Base-by-base conservation (phyloP, 1,140 invertebrate species). In the Zelostemma sp. region DNA sequence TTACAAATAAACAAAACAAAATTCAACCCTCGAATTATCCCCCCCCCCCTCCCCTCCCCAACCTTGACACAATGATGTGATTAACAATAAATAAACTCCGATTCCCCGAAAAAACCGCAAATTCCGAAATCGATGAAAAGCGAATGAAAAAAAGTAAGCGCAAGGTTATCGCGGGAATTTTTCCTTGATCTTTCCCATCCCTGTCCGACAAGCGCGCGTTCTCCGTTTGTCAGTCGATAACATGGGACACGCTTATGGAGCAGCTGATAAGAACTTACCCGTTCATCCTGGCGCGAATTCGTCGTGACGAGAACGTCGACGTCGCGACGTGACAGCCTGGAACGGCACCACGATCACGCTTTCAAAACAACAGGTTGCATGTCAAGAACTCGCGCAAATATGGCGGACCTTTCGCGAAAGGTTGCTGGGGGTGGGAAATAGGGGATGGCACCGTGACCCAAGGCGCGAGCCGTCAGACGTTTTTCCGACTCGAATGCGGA, bases 361-460 rank as follows among this genome's bases (percentile, higher is more conserved):
- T 45, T 49, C 47, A 79, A 78, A 77, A 80, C 74, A 79, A 79
- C 76, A 80, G 76, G 77, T 79, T 79, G 74, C 73, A 79, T 73
- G 61, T 74, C 66, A 66, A n/a, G 46, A 55, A 49, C 21, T 25
- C 45, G 49, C 49, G 48, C 63, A 73, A 71, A 69, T 68, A 75
- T 74, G 68, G 72, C 67, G 48, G 58, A 59, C 51, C 41, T 40
- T 45, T 11, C 53, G 38, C 25, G 56, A 63, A 66, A 64, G 28
- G 6, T 6, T 12, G 21, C n/a, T 12, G 15, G 45, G 35, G 17
- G 14, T n/a, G 8, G 25, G 38, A 11, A 55, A 54, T 41, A 41
- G 21, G 25, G 31, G 15, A 18, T 14, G 28, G 18, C 40, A 51
- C 28, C 15, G 21, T 17, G 16, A 48, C 33, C 50, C 11, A 40